These are phyloP conservation scores for Drosophila erecta DNA, from an alignment of 1,140 invertebrate species.

Conservation along the genomic window DNA sequence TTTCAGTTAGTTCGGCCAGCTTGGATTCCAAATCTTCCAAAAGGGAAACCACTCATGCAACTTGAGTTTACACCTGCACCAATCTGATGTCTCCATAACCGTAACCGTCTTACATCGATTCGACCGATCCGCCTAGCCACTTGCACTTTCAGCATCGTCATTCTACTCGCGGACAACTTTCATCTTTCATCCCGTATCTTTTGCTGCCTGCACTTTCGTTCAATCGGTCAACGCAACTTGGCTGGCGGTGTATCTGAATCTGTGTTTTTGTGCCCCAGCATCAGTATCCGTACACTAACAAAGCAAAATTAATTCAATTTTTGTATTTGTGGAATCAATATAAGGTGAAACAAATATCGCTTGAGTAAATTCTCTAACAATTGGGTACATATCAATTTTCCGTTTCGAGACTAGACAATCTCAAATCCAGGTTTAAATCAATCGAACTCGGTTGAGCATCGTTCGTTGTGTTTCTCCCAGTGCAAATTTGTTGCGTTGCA, in stretches of 20 bases:
- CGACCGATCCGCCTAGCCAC: slow-evolving; percentile 53
- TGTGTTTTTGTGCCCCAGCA: slow-evolving; percentile 10
- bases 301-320: background rate
- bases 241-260: slow-evolving; percentile 18
- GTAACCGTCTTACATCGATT: slow-evolving; percentile 74
- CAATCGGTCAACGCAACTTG: slow-evolving; percentile 69
- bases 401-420: background rate
- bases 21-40: background rate
- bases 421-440: background rate
- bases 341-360: no score
- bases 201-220: slow-evolving; percentile 62
- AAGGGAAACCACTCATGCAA: slow-evolving; percentile 27
- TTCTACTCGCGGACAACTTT: slow-evolving; percentile 55
- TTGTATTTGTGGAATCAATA: background rate
- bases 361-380: no score
- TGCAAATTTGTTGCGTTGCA: slow-evolving; percentile 36
- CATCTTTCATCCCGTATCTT: slow-evolving; percentile 67
- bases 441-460: no score
- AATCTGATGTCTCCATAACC: slow-evolving; percentile 44
- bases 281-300: slow-evolving; percentile 1
- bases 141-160: slow-evolving; percentile 72
- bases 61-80: slow-evolving; percentile 19
- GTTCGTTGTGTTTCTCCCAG: background rate
- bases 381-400: no score
- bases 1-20: background rate